Evolutionary conservation across 2,888 invertebrate genomes (phyloP), one percentile per base, ranked within the genome.

Genomic region (Parasteatoda lunata): DNA sequence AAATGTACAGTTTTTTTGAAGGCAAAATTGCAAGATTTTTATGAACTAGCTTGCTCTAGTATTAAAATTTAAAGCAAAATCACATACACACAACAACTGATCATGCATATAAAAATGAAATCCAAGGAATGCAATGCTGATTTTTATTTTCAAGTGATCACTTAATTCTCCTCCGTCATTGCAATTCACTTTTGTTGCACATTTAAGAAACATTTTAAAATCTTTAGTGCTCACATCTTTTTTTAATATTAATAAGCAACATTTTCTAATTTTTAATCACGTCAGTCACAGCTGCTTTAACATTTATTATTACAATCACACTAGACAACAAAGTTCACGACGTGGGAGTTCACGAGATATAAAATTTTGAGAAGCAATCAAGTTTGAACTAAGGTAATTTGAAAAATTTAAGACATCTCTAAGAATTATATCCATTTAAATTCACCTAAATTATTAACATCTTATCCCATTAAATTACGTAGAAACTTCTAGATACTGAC

Each of bases 31-130:
- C 81, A 75, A 81, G 81, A 81, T 65, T 66, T 30, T 68, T 49
- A 68, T 81, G 9, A 80, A 49, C 80, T 80, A 80, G 72, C 80
- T 80, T 80, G 80, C 80, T 65, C 80, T 80, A 80, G 72, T 80
- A 80, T 72, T 30, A 52, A 66, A 80, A 80, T 66, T n/a, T n/a
- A 72, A 80, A 80, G 72, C 80, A 64, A 73, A 71, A 70, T 66
- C 66, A 52, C 59, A 70, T 48, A 78, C 78, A 79, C 59, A 59
- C 69, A 71, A 64, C 52, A 47, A 68, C 47, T 80, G 72, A 15
- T 51, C 72, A 80, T 80, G 72, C 80, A 72, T 73, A 80, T 73
- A 80, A 80, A 80, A 80, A 72, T 80, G 66, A 80, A 66, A 80
- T 80, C 72, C 72, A 66, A 59, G 59, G 59, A 59, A 59, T 59